A percentile compares a stretch with the other conserved stretches of the same genome.
Conservation (phyloP, 2,888 invertebrate genomes). For the Cyaniris semiargus region DNA sequence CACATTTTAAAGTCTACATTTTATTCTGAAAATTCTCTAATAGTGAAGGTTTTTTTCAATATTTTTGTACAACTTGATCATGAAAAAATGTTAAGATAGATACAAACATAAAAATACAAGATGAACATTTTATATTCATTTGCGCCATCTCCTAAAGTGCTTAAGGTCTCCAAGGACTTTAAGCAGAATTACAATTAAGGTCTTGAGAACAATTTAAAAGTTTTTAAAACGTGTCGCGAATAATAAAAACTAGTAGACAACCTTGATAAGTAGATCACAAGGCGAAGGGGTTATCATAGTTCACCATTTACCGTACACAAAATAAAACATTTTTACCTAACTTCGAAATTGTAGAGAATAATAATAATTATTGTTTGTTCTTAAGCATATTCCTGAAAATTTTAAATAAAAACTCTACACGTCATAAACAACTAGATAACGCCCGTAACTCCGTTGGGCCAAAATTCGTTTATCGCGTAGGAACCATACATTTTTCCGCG, state of each 20-base stretch:
- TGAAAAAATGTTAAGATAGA: background rate
- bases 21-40: no score
- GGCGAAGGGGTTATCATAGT: constrained; percentile 19
- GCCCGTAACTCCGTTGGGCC: no score
- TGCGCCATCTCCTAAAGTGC: background rate
- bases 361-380: background rate
- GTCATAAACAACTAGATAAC: no score
- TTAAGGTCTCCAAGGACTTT: constrained; percentile 28
- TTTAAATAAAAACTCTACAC: background rate
- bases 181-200: constrained; percentile 1
- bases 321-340: background rate
- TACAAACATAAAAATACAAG: background rate
- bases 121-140: background rate
- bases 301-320: background rate
- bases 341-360: background rate
- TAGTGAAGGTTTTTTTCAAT: no score
- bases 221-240: constrained; percentile 15
- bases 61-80: no score
- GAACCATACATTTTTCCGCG: no score
- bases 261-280: constrained; percentile 27
- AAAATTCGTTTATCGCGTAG: no score
- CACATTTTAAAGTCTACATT: no score
- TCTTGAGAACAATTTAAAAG: constrained; percentile 11
- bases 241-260: constrained; percentile 20
- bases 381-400: background rate